Base-by-base conservation (phyloP, 2,888 invertebrate genomes). In the Drosophila pseudotakahashii region DNA sequence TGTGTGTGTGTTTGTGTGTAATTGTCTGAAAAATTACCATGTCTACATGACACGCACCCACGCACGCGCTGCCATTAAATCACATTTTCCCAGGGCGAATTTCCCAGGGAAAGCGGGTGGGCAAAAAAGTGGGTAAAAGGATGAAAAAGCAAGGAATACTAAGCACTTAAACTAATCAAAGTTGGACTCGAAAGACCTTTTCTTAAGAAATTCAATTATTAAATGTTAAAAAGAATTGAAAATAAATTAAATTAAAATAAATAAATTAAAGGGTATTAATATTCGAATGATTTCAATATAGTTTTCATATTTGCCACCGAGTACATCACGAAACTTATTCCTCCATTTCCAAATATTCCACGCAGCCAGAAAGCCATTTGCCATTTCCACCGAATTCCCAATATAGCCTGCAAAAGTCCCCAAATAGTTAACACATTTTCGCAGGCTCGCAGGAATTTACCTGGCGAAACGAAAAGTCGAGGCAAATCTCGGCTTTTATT, bases 1-100 rank as follows among this genome's bases (percentile, higher is more conserved):
- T 59, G n/a, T n/a, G n/a, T n/a, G 63, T 37, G 37, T 34, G 75
- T 79, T 26, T 30, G 30, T 30, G 30, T 30, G 87, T 87, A 82
- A 82, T 82, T 82, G 85, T 76, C 69, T 88, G 85, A 82, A 85
- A 82, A 82, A 82, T 88, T 81, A 82, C 88, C 78, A 73, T 88
- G 85, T 88, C 82, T 82, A 81, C 85, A 72, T 81, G 82, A 88
- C 79, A 84, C 87, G 78, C 81, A 76, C 87, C 69, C 83, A 84
- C 71, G 72, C 79, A 79, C 77, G 77, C 81, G 45, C 70, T 62
- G 68, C 50, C 77, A 73, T 81, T 82, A 87, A 82, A 82, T 82
- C 85, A 88, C 85, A 79, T 74, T 86, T 72, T 32, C 59, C 41
- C 42, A 60, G 63, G 55, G 45, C 26, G 30, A 11, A 1, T 32